Evolutionary conservation across 2,113 vertebrate genomes (phyloP), one percentile per base, ranked within the genome.

Genomic region (Apodemus sylvaticus): DNA sequence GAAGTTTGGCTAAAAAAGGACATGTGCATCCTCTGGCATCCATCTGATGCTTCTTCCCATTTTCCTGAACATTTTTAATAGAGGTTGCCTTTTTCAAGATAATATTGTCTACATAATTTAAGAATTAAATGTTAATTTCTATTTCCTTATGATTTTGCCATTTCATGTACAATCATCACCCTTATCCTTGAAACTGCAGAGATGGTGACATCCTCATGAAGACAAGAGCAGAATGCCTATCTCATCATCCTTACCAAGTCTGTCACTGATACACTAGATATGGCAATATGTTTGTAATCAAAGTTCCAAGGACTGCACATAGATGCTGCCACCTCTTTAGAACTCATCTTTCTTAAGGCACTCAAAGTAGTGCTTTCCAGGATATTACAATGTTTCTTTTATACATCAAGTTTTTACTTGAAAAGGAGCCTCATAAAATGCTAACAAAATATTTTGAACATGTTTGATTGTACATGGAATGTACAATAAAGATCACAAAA

Each of bases 111-210:
- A 95, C 70, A 42, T 93, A 90, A 96, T 81, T 39, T 53, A 31
- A 83, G 86, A 94, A 93, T 51, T 60, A 87, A 73, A 68, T 71
- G 58, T 83, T 78, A 9, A 19, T 81, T 22, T 89, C 42, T 94
- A 86, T 85, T 96, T 91, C 68, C 45, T 78, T 91, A 39, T 77
- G 81, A n/a, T 73, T 73, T 60, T 94, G 55, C 26, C 64, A 90
- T 73, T 91, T 89, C 12, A 10, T 22, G 26, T 64, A 78, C 22
- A 78, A 60, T 55, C 24, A 79, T 55, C 89, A 71, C 62, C 36
- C 68, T 87, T 51, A 53, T 31, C 31, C 60, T 87, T 36, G 39
- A 87, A 94, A 89, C 93, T 74, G 16, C 48, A 71, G 87, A 79
- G n/a, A 68, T 2, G 34, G 26, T 34, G 45, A n/a, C 34, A 82